These are phyloP conservation scores for Cephalopterus ornatus DNA, from an alignment of 2,113 vertebrate species.

Conservation along the genomic window DNA sequence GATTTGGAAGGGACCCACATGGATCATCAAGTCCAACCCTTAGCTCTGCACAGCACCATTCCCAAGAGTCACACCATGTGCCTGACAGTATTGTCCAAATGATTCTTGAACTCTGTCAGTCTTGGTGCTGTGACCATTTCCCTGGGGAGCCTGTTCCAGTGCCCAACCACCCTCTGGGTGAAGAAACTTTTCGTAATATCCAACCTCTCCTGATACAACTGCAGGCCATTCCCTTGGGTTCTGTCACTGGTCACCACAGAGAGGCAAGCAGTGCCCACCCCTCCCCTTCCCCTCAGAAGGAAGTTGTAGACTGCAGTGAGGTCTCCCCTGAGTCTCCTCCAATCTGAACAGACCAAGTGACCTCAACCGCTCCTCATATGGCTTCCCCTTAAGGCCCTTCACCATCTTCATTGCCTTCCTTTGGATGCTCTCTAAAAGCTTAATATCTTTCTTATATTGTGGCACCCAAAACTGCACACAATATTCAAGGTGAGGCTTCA, in stretches of 20 bases:
- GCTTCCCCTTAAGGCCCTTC: neutral
- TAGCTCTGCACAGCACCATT: neutral
- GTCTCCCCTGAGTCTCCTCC: neutral
- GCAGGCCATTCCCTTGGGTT: neutral
- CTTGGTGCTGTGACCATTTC: neutral
- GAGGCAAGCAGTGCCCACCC: neutral
- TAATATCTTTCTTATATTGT: neutral
- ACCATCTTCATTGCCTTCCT: neutral
- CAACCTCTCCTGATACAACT: neutral
- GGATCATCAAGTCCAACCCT: neutral
- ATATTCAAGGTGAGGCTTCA: neutral
- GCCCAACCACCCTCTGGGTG: neutral
- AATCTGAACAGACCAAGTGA: neutral
- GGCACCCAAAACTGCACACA: neutral
- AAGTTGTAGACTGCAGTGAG: neutral
- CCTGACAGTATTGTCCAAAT: neutral
- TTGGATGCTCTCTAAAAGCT: neutral
- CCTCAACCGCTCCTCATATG: neutral
- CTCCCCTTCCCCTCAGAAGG: neutral
- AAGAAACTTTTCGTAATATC: neutral
- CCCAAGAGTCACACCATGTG: neutral
- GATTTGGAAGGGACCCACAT: neutral
- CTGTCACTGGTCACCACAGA: neutral
- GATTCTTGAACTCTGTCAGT: neutral
- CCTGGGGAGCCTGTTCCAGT: neutral